phyloP scores from a whole-genome alignment of 2,113 vertebrate species.

The Loxodonta africana region DNA sequence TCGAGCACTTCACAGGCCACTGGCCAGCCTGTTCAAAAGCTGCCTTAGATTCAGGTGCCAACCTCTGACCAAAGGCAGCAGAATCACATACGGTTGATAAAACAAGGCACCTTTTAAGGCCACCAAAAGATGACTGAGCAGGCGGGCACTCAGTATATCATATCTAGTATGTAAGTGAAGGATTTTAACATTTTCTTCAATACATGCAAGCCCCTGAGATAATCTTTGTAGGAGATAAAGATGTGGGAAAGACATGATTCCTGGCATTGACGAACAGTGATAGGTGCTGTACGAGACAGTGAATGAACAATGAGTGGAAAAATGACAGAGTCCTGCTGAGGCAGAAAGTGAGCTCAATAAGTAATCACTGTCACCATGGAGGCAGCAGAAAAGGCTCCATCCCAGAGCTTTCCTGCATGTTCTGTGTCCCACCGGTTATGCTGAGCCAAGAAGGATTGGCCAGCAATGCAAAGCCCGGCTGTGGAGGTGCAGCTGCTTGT shows the following conservation, averaged over 20 bases:
- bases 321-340: background rate
- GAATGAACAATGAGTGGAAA: background rate
- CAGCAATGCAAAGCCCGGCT: background rate
- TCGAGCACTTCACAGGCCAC: background rate
- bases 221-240: conserved; percentile 6
- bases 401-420: background rate
- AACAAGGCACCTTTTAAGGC: background rate
- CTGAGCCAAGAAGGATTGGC: background rate
- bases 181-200: conserved; percentile 24
- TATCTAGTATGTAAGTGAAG: background rate
- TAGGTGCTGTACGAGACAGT: background rate
- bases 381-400: background rate
- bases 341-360: background rate
- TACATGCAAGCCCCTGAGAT: background rate
- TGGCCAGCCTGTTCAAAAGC: background rate
- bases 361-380: background rate
- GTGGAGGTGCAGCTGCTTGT: background rate
- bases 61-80: background rate
- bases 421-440: background rate
- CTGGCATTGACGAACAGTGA: background rate
- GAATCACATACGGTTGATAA: background rate
- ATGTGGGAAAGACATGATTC: background rate
- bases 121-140: background rate
- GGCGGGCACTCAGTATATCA: background rate
- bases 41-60: background rate